phyloP scores from a whole-genome alignment of 1,140 invertebrate genomes.

The Theocolax elegans region DNA sequence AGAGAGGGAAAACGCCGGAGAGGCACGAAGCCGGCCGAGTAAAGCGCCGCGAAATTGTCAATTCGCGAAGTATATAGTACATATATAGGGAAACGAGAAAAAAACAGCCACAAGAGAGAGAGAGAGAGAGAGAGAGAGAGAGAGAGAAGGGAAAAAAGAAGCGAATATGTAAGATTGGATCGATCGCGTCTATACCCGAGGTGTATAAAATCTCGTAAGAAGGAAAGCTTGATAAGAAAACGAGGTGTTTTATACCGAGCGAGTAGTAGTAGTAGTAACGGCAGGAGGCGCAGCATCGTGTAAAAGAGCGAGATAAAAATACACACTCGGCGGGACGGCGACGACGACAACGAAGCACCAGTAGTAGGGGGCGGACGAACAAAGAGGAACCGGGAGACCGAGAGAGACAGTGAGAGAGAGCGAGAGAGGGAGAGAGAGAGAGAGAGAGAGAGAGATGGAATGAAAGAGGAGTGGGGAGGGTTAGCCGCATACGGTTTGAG shows the following conservation, averaged over 20 bases:
- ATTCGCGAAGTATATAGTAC: too few species aligned
- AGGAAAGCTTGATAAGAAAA: too few species aligned
- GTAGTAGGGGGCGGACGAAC: neutral
- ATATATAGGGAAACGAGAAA: neutral
- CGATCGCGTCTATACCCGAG: too few species aligned
- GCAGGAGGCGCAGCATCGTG: too few species aligned
- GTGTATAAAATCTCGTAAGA: too few species aligned
- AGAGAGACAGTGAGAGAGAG: constrained; percentile 14
- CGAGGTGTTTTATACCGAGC: too few species aligned
- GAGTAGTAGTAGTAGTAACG: too few species aligned
- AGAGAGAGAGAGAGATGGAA: neutral
- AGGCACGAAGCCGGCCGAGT: constrained; percentile 24
- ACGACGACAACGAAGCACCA: constrained; percentile 24
- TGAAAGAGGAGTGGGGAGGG: neutral
- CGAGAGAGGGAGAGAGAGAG: constrained; percentile 32
- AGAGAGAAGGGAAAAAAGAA: neutral
- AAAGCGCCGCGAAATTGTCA: too few species aligned
- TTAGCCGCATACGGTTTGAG: constrained; percentile 28
- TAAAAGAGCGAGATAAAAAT: constrained; percentile 23
- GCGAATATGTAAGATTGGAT: too few species aligned
- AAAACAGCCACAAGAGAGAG: neutral
- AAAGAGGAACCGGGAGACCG: neutral
- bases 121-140: neutral
- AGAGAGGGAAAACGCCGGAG: neutral
- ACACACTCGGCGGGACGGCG: constrained; percentile 4